A percentile compares a stretch with the other conserved stretches of the same genome.
These are phyloP conservation scores for Oreortyx pictus DNA, from an alignment of 2,797 vertebrate genomes.

Conservation along the genomic window DNA sequence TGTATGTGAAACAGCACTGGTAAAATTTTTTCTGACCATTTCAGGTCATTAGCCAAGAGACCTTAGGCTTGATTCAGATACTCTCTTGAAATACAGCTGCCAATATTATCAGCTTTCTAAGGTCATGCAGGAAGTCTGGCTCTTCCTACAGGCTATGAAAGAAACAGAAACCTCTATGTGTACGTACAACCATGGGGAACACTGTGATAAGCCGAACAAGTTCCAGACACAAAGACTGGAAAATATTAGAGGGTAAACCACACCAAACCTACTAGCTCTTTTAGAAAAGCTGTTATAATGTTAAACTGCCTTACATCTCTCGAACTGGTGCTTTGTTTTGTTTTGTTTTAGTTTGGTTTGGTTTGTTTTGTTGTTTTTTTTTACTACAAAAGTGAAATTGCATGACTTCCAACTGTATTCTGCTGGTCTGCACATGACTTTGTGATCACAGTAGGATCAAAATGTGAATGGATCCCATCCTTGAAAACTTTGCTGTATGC, in stretches of 20 bases:
- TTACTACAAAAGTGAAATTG: background rate
- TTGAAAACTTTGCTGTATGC: background rate
- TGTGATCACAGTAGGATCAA: background rate
- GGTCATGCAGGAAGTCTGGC: background rate
- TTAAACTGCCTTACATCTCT: background rate
- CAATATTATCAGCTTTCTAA: background rate
- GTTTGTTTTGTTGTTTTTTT: background rate
- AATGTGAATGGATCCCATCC: background rate
- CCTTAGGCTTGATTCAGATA: background rate
- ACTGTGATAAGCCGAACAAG: background rate
- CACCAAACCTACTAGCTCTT: background rate
- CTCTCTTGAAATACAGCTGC: constrained; percentile 6
- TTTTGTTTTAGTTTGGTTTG: background rate
- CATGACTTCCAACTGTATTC: background rate
- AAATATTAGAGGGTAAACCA: background rate
- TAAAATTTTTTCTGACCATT: background rate
- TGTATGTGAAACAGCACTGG: background rate
- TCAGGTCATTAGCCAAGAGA: background rate
- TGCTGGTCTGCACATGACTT: background rate
- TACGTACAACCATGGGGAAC: background rate
- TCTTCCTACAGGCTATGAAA: background rate
- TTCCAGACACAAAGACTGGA: background rate
- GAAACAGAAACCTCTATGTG: background rate
- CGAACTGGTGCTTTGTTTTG: background rate
- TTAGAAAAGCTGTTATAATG: background rate